These are phyloP conservation scores for Hypercompe scribonia DNA, from an alignment of 2,888 invertebrate species.

Conservation along the genomic window DNA sequence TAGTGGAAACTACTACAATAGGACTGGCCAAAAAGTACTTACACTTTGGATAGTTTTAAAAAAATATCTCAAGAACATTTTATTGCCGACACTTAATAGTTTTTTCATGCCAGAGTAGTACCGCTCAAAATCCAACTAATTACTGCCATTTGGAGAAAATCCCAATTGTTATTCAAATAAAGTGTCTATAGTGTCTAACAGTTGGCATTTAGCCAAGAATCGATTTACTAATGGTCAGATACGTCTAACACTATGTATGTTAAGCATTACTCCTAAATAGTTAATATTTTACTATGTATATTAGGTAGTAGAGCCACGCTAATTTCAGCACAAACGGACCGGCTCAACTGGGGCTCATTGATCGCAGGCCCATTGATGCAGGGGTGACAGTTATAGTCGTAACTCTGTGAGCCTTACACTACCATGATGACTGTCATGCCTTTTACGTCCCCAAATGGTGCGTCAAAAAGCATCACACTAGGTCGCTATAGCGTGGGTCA, in stretches of 20 bases:
- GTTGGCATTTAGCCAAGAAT: not conserved
- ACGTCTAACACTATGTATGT: not conserved
- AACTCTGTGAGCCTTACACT: no score
- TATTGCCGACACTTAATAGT: not conserved
- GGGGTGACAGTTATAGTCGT: no score
- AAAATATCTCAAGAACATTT: not conserved
- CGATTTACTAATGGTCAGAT: not conserved
- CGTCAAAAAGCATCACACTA: no score
- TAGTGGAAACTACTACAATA: no score
- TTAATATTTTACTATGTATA: no score
- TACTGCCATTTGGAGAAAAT: not conserved
- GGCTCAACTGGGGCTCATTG: no score
- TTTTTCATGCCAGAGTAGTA: not conserved
- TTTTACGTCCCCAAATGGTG: no score
- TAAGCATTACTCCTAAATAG: not conserved
- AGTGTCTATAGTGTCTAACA: not conserved
- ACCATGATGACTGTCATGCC: no score
- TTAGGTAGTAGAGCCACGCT: no score
- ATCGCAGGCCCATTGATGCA: no score
- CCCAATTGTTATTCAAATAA: constrained; percentile 3
- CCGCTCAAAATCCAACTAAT: not conserved
- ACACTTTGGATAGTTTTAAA: not conserved
- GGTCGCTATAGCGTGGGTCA: no score
- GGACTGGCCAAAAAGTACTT: not conserved
- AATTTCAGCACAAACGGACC: no score